Base-by-base conservation (phyloP, 2,888 invertebrate species). In the Amiota communis region DNA sequence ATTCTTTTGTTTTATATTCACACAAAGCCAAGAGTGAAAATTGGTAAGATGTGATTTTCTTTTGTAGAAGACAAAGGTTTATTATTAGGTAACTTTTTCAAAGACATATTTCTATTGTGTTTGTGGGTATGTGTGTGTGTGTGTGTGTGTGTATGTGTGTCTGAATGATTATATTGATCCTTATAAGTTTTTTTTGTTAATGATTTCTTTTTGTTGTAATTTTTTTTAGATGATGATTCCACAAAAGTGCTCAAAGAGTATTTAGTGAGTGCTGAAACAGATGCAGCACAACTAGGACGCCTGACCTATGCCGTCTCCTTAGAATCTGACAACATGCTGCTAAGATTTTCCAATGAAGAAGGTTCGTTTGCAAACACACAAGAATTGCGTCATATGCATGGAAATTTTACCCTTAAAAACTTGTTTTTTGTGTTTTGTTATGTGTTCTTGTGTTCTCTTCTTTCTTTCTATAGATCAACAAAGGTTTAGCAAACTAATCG, bases 401-500 rank as follows among this genome's bases (percentile, higher is more conserved):
- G 36, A 36, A 36, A 36, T 6, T n/a, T n/a, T 6, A 36, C 6
- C 36, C 36, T 36, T 36, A 36, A 57, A 47, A 46, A 20, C 12
- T 56, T 46, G 47, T 20, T 20, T 10, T 59, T 15, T 8, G 4
- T n/a, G 15, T 15, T 20, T 20, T 10, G 20, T 15, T 8, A 3
- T n/a, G 15, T 15, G 20, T 36, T 1, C 9, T 11, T 47, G 48
- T n/a, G 2, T 11, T 20, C 9, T 48, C n/a, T n/a, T n/a, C n/a
- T n/a, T n/a, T 46, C 59, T 8, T 67, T 23, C 23, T 20, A 85
- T 63, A 85, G 89, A 89, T 78, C 87, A 87, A 79, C 85, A 86
- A 79, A 85, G 88, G 76, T 90, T 90, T 79, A 88, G 89, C 48
- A 89, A 89, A 77, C 80, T 89, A 70, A 85, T 90, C 72, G 89